A percentile compares a stretch with the other conserved stretches of the same genome.
phyloP scores from a whole-genome alignment of 1,140 invertebrate genomes.

The Zaprionus camerounensis region DNA sequence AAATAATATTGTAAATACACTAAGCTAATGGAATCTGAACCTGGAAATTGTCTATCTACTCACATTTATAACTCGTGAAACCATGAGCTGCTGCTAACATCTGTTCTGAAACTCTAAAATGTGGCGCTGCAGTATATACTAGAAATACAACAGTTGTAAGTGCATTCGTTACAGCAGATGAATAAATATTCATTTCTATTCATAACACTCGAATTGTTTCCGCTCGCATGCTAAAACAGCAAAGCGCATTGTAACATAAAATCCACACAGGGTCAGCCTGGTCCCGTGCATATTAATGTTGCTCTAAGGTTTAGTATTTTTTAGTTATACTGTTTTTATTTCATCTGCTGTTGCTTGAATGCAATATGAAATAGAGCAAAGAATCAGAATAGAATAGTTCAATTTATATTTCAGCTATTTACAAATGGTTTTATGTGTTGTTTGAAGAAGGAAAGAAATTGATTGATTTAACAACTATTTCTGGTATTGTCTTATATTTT shows the following conservation, averaged over 20 bases:
- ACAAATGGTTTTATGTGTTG: background rate
- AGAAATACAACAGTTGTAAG: background rate
- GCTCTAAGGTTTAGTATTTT: conserved; percentile 5
- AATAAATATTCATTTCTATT: conserved; percentile 23
- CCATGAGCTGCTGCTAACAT: background rate
- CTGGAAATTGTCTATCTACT: background rate
- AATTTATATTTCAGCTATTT: background rate
- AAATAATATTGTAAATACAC: background rate
- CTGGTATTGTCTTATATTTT: background rate
- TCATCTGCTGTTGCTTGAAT: background rate
- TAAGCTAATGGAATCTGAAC: background rate
- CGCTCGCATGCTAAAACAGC: conserved; percentile 4
- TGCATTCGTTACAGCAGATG: background rate
- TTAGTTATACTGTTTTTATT: background rate
- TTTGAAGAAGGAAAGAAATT: background rate
- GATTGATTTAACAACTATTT: background rate
- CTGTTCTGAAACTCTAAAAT: background rate
- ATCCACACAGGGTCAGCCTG: conserved; percentile 5
- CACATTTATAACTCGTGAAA: background rate
- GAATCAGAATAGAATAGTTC: background rate
- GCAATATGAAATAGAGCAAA: background rate
- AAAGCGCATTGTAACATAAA: conserved; percentile 6
- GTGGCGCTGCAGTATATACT: background rate
- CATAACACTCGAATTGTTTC: background rate
- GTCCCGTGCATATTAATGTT: background rate